Conservation (phyloP, 2,888 invertebrate species). For the Sesamia inferens region DNA sequence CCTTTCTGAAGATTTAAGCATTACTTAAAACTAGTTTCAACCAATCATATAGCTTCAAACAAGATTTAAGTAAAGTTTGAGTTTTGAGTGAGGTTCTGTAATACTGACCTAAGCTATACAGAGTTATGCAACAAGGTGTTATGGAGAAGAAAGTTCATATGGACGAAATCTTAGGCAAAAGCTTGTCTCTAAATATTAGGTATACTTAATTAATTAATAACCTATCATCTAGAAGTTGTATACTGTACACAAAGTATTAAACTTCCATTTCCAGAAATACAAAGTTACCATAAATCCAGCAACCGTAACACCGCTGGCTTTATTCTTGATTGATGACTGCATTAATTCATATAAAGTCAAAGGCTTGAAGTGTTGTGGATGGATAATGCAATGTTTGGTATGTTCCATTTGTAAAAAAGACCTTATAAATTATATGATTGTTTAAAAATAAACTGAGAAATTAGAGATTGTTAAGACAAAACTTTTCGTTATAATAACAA, state of each 20-base stretch:
- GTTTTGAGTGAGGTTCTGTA: too few relatives aligned
- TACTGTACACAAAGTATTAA: background rate
- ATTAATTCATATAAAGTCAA: constrained; percentile 75
- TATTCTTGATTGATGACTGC: constrained; percentile 82
- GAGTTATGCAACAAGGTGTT: background rate
- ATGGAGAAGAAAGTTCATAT: background rate
- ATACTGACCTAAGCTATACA: background rate
- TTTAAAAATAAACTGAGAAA: too few relatives aligned
- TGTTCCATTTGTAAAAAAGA: constrained; percentile 35
- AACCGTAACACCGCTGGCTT: constrained; percentile 76
- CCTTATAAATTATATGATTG: too few relatives aligned
- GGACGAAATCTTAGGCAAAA: background rate
- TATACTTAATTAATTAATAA: background rate
- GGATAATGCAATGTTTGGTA: constrained; percentile 79
- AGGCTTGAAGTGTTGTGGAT: constrained; percentile 77
- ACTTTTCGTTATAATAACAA: background rate
- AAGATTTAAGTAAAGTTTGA: too few relatives aligned
- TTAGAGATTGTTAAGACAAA: background rate
- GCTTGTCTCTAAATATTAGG: background rate
- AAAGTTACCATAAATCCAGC: constrained; percentile 72
- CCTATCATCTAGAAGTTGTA: background rate
- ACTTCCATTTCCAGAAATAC: constrained; percentile 73
- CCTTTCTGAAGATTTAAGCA: too few relatives aligned
- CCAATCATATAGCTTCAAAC: too few relatives aligned
- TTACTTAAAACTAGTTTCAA: too few relatives aligned